These are phyloP conservation scores for Magallana nippona DNA, from an alignment of 2,888 invertebrate species.

Conservation along the genomic window DNA sequence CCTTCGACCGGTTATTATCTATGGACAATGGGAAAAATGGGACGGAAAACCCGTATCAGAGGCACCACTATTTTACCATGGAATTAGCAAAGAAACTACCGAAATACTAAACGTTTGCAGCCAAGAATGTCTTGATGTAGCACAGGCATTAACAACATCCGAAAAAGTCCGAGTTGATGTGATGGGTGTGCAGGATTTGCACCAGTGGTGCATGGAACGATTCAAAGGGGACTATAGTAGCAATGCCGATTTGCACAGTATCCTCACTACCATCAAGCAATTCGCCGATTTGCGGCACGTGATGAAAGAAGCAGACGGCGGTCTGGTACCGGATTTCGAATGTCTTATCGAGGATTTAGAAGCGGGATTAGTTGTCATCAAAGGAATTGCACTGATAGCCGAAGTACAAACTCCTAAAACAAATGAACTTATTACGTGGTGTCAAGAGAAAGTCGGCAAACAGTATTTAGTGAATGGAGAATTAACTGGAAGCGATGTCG, in stretches of 20 bases:
- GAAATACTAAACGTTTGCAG: conserved; percentile 57
- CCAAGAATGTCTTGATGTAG: conserved; percentile 58
- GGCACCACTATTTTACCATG: conserved; percentile 66
- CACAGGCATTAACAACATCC: conserved; percentile 55
- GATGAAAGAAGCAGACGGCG: conserved; percentile 49
- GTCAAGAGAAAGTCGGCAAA: conserved; percentile 68
- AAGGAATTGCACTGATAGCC: conserved; percentile 65
- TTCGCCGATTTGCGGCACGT: conserved; percentile 66
- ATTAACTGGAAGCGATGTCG: conserved; percentile 67
- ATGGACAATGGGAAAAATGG: conserved; percentile 69
- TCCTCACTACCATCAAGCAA: conserved; percentile 64
- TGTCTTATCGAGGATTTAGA: conserved; percentile 70
- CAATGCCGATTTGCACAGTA: conserved; percentile 57
- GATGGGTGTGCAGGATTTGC: conserved; percentile 59
- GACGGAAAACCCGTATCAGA: conserved; percentile 61
- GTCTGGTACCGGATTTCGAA: conserved; percentile 58
- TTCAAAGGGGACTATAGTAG: conserved; percentile 66
- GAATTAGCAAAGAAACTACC: conserved; percentile 58
- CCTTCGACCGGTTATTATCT: conserved; percentile 67
- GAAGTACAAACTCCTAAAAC: conserved; percentile 61
- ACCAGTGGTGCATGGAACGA: conserved; percentile 64
- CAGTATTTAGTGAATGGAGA: conserved; percentile 67
- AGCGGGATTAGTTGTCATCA: conserved; percentile 67
- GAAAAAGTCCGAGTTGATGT: conserved; percentile 56
- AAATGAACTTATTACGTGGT: conserved; percentile 68